phyloP scores from a whole-genome alignment of 2,888 invertebrate species.

The Stegana nigrithorax region DNA sequence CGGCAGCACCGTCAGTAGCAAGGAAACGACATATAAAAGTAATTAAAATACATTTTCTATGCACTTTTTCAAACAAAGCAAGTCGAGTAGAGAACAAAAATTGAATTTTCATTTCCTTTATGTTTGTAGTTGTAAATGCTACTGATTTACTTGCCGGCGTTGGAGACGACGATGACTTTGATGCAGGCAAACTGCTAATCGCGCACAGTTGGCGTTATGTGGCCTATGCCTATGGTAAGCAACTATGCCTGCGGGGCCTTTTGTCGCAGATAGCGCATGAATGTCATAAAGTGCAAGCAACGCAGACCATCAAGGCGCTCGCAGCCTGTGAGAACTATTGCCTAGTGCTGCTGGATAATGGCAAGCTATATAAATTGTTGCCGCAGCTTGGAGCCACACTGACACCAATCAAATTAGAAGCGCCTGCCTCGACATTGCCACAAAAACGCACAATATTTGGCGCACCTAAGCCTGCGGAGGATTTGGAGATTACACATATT shows the following conservation, averaged over 20 bases:
- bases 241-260: slow-evolving; percentile 51
- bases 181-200: slow-evolving; percentile 30
- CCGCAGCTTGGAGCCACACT: slow-evolving; percentile 35
- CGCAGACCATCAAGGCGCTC: slow-evolving; percentile 45
- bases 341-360: slow-evolving; percentile 56
- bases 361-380: slow-evolving; percentile 53
- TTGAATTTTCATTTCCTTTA: neutral
- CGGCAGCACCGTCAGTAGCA: slow-evolving; percentile 33
- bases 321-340: slow-evolving; percentile 55
- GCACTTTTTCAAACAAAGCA: slow-evolving; percentile 35
- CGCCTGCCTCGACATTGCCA: slow-evolving; percentile 19
- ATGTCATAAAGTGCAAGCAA: slow-evolving; percentile 37
- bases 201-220: slow-evolving; percentile 60
- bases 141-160: neutral
- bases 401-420: slow-evolving; percentile 45
- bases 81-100: too few species aligned
- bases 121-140: neutral
- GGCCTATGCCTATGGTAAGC: slow-evolving; percentile 41
- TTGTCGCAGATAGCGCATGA: slow-evolving; percentile 34
- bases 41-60: slow-evolving; percentile 23
- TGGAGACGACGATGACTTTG: neutral
- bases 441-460: slow-evolving; percentile 58
- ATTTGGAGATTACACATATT: slow-evolving; percentile 65
- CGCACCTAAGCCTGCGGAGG: slow-evolving; percentile 18
- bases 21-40: slow-evolving; percentile 35